phyloP scores from a whole-genome alignment of 35 echinoderm and acorn worm genomes.

The Chiridota heheva region DNA sequence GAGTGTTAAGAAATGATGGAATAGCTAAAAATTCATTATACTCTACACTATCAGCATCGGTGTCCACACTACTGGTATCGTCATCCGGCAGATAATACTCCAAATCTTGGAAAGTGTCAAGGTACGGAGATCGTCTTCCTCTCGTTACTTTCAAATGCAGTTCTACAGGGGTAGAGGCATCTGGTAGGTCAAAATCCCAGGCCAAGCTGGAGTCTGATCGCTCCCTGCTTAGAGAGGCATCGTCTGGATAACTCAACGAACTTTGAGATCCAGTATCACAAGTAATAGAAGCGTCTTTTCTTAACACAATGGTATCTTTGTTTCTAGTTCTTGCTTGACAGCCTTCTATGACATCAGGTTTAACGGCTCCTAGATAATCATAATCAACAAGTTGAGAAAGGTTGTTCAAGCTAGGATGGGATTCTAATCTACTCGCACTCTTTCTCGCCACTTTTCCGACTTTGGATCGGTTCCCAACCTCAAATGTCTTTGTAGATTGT shows the following conservation, averaged over 20 bases:
- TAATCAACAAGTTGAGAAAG: constrained; percentile 19
- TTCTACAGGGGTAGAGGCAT: constrained; percentile 56
- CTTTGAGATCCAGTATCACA: constrained; percentile 42
- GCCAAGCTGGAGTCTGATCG: constrained; percentile 62
- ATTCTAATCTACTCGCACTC: constrained; percentile 21
- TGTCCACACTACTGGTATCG: background rate
- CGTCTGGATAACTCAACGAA: constrained; percentile 45
- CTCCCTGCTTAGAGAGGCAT: constrained; percentile 55
- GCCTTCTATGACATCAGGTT: constrained; percentile 27
- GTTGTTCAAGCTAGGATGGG: constrained; percentile 21
- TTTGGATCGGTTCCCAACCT: constrained; percentile 13
- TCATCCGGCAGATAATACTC: constrained; percentile 11
- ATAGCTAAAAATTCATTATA: constrained; percentile 95
- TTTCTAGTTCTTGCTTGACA: constrained; percentile 18
- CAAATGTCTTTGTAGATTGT: constrained; percentile 1
- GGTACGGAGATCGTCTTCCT: constrained; percentile 6
- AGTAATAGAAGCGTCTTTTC: background rate
- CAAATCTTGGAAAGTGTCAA: too few species aligned
- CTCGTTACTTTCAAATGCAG: constrained; percentile 46
- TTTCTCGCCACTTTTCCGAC: background rate
- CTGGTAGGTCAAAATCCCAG: constrained; percentile 69
- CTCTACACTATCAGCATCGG: constrained; percentile 70
- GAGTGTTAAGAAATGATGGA: constrained; percentile 80
- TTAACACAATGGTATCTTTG: background rate
- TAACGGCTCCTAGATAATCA: constrained; percentile 1